Percentiles rank a stretch among this genome's conserved stretches.
These are phyloP conservation scores for Rhopalosiphum nymphaeae DNA, from an alignment of 2,888 invertebrate genomes.

Conservation along the genomic window DNA sequence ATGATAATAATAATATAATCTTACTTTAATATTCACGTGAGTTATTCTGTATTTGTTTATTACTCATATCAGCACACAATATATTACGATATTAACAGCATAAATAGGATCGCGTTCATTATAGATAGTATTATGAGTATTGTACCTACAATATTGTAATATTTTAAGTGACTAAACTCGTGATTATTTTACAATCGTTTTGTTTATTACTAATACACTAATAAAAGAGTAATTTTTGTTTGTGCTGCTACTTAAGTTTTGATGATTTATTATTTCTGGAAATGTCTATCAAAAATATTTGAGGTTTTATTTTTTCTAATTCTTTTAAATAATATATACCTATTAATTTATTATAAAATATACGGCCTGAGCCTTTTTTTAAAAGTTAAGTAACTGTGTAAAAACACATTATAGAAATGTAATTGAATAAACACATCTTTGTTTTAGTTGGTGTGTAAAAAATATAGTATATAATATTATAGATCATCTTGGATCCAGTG, in stretches of 20 bases:
- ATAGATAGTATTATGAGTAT: not conserved
- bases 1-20: not conserved
- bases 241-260: not conserved
- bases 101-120: not conserved
- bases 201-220: not conserved
- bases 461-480: not conserved
- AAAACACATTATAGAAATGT: no score
- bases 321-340: not conserved
- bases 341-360: not conserved
- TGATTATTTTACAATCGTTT: conserved; percentile 15
- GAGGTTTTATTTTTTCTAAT: not conserved
- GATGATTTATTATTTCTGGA: not conserved
- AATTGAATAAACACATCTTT: no score
- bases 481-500: not conserved
- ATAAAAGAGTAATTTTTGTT: not conserved
- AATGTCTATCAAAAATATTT: not conserved
- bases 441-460: no score
- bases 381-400: no score
- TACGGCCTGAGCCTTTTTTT: no score
- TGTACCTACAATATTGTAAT: not conserved
- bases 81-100: not conserved
- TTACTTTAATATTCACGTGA: not conserved
- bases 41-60: not conserved
- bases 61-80: not conserved
- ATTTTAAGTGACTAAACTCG: not conserved